Conservation (phyloP, 35 echinoderm and acorn worm genomes). For the Apostichopus californicus region DNA sequence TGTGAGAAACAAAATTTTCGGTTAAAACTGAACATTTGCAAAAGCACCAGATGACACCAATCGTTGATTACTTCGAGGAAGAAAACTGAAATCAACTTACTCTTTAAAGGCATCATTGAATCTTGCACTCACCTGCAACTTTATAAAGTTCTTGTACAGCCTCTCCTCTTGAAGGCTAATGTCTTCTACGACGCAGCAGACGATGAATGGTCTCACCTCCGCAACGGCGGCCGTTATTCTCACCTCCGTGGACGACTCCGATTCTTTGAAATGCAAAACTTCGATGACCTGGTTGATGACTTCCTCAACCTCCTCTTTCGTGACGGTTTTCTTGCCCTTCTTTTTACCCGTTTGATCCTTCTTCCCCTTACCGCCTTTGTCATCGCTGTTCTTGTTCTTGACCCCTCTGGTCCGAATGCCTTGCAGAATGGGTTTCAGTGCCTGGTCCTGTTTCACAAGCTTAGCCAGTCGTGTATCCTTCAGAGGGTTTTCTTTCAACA, state of each 20-base stretch:
- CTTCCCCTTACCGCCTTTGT: not conserved
- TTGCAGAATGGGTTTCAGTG: conserved; percentile 81
- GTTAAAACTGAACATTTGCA: no score
- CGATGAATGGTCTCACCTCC: conserved; percentile 78
- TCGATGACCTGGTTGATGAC: conserved; percentile 45
- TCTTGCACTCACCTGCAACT: conserved; percentile 64
- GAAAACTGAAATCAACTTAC: no score
- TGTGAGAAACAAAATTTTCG: not conserved
- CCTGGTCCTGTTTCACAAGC: conserved; percentile 70
- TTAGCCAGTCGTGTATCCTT: conserved; percentile 80
- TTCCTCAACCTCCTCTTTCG: conserved; percentile 55
- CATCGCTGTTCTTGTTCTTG: conserved; percentile 17
- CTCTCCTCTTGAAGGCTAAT: conserved; percentile 66
- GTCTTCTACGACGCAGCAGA: conserved; percentile 86
- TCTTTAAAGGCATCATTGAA: no score
- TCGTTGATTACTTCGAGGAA: no score
- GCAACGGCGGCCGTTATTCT: conserved; percentile 55
- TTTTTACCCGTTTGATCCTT: conserved; percentile 64
- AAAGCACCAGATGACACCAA: no score
- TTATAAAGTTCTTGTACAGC: conserved; percentile 86
- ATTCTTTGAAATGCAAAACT: conserved; percentile 72
- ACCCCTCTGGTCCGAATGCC: conserved; percentile 64
- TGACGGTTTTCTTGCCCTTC: conserved; percentile 49
- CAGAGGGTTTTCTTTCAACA: conserved; percentile 75
- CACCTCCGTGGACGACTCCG: conserved; percentile 65